Base-by-base conservation (phyloP, 2,113 vertebrate genomes). In the Crotalus horridus region DNA sequence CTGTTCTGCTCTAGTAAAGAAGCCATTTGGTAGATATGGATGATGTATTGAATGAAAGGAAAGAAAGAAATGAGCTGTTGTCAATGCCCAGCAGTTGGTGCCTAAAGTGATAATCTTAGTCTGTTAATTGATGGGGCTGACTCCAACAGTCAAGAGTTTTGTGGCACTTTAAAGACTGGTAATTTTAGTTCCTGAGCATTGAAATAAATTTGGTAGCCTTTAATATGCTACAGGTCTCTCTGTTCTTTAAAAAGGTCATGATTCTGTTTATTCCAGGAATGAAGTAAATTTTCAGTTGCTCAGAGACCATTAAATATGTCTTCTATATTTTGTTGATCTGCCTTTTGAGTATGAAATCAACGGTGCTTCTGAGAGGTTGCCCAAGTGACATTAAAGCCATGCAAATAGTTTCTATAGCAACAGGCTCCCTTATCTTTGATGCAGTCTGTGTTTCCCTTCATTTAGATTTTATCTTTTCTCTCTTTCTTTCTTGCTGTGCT, bases 361-460 rank as follows among this genome's bases (percentile, higher is more conserved):
- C 17, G 21, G 3, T 89, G 17, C 0, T 94, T 96, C 93, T 94
- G 90, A 91, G 85, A 95, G 93, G 95, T 88, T 96, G 93, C 89
- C 92, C 23, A 89, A 94, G 95, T 92, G 95, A 97, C 93, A 95
- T 94, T 95, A 94, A 96, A 96, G 95, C 93, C 91, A 94, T 95
- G 85, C 94, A 95, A 97, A 96, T 95, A 95, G 97, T 98, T 97
- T 96, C 97, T 97, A 97, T 97, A 97, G 97, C 96, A 97, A 98
- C 97, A 96, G 88, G 95, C 96, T 58, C 94, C 89, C 90, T 95
- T 93, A 92, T 93, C 93, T 94, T 91, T 96, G 96, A 96, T 46
- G 89, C 94, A 96, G 92, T 95, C 93, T 95, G 54, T 58, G 39
- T 64, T 94, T 43, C 92, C 53, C 95, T 61, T 94, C 89, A 94